These are phyloP conservation scores for Capreolus pygargus DNA, from an alignment of 2,113 vertebrate genomes.

Conservation along the genomic window DNA sequence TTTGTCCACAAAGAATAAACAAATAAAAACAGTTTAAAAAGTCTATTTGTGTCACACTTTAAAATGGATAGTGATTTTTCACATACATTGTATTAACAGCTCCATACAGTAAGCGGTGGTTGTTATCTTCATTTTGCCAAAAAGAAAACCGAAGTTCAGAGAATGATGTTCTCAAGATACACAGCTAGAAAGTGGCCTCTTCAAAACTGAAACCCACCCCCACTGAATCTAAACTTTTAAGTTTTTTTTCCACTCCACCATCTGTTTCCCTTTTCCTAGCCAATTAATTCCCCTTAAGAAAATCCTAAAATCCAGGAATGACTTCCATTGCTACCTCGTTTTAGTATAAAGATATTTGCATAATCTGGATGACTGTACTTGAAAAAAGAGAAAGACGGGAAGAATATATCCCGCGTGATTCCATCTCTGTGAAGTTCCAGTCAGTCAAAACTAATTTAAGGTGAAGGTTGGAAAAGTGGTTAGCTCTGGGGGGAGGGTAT, in stretches of 20 bases:
- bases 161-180: conserved; percentile 4
- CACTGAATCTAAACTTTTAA: conserved; percentile 56
- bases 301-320: conserved; percentile 58
- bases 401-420: neutral
- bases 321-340: conserved; percentile 46
- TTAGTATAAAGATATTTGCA: conserved; percentile 42
- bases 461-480: neutral
- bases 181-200: conserved; percentile 42
- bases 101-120: neutral
- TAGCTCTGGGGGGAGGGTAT: neutral
- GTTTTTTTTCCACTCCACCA: conserved; percentile 58
- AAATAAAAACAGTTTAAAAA: neutral
- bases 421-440: neutral
- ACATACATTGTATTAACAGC: neutral
- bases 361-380: conserved; percentile 25
- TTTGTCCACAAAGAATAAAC: conserved; percentile 9
- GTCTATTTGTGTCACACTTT: neutral
- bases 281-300: conserved; percentile 67
- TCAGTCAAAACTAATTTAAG: conserved; percentile 16
- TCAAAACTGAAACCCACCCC: conserved; percentile 38
- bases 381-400: neutral
- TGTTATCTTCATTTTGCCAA: neutral
- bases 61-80: conserved; percentile 29
- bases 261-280: conserved; percentile 66
- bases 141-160: conserved; percentile 33